Conservation (phyloP, 2,888 invertebrate species). For the Agrochola circellaris region DNA sequence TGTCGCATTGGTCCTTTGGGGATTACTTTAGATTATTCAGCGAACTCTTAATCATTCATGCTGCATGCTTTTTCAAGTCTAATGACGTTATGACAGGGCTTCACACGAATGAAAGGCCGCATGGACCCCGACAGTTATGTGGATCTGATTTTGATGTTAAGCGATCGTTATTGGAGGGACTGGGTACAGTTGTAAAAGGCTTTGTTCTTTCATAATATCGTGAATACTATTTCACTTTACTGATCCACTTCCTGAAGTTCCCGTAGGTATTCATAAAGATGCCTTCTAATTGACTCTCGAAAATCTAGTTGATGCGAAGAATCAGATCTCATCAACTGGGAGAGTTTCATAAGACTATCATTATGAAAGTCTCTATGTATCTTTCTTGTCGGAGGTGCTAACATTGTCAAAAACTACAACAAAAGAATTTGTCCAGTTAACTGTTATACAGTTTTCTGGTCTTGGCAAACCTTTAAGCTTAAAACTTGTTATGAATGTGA, state of each 20-base stretch:
- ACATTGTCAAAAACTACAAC: neutral
- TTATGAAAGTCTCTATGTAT: neutral
- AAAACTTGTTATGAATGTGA: constrained; percentile 7
- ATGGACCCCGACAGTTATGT: neutral
- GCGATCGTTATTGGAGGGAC: neutral
- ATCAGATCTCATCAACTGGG: too few species aligned
- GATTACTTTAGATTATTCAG: neutral
- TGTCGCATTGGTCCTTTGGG: neutral
- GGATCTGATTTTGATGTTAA: neutral
- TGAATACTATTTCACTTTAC: neutral
- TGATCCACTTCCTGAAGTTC: neutral
- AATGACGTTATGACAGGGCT: neutral
- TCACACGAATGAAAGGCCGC: neutral
- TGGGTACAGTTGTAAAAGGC: neutral
- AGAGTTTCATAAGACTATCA: too few species aligned
- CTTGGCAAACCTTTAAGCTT: neutral
- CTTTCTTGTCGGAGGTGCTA: neutral
- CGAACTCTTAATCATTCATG: neutral
- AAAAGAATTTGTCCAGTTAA: neutral
- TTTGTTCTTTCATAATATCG: neutral
- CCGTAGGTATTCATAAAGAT: neutral
- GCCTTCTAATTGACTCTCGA: neutral
- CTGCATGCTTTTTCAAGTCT: neutral
- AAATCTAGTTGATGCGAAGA: too few species aligned
- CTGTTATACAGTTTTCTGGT: neutral